Base-by-base conservation (phyloP, 2,888 invertebrate species). In the Tigriopus californicus region DNA sequence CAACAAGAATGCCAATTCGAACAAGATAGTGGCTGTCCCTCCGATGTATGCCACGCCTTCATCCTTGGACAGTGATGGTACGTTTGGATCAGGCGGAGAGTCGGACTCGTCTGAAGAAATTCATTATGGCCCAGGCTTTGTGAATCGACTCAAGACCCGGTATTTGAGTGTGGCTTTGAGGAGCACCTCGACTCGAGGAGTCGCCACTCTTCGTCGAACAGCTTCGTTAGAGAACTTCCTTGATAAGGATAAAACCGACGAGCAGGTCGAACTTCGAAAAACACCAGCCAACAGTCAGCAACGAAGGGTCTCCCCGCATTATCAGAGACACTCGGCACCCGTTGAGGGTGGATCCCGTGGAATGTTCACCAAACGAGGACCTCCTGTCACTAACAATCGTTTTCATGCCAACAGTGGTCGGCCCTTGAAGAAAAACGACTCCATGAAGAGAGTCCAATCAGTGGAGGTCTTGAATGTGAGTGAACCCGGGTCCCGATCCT, bases 81-180 rank as follows among this genome's bases (percentile, higher is more conserved):
- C 15, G 4, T 24, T 53, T 11, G 54, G 40, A n/a, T 25, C 41
- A 3, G 56, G 42, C 15, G 41, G 18, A 10, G 56, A 56, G 13
- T 56, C 56, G 60, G 79, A 79, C 68, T 76, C 77, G 58, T 77
- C 77, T 65, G 87, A 87, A 71, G 89, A 89, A 70, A 74, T 89
- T 61, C 82, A 83, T 68, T 89, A 90, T 74, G 90, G 90, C 1
- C 90, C 90, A 57, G 89, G 90, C 61, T 89, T 90, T 68, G 90
- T 90, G 44, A 86, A 85, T 68, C 83, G 83, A 66, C 77, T 90
- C 65, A 82, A 85, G 70, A 85, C 85, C 69, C 82, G 86, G 68
- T 90, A 89, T 70, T 77, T 90, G 63, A 86, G 84, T 70, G 77
- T 89, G 64, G 85, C 89, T 11, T 73, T 88, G 62, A 77, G 87